phyloP scores from a whole-genome alignment of 2,888 invertebrate species.

The Mechanitis messenoides region DNA sequence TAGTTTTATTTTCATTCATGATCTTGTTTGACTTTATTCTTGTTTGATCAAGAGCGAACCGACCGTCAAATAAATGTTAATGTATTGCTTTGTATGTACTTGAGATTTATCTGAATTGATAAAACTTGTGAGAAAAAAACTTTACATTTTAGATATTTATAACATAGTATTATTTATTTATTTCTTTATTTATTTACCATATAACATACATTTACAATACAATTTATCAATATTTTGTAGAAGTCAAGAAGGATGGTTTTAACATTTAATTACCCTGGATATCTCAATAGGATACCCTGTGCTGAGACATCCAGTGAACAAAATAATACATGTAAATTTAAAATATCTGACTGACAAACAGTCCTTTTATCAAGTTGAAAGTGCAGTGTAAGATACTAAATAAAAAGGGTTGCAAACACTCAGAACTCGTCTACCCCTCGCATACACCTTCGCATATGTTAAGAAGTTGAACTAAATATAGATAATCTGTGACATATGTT shows the following conservation, averaged over 20 bases:
- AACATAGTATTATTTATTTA: too few species aligned
- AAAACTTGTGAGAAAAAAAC: background rate
- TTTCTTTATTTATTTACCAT: too few species aligned
- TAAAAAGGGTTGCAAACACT: constrained; percentile 25
- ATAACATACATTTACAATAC: too few species aligned
- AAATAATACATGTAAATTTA: too few species aligned
- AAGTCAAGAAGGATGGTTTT: too few species aligned
- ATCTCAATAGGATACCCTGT: too few species aligned
- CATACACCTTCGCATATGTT: constrained; percentile 59
- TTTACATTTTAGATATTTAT: too few species aligned
- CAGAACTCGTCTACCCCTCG: constrained; percentile 19
- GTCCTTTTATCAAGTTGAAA: background rate
- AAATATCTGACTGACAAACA: too few species aligned
- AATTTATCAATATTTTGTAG: too few species aligned
- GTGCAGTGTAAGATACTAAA: background rate
- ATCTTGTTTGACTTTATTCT: constrained; percentile 25
- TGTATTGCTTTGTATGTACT: constrained; percentile 3
- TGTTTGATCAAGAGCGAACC: constrained; percentile 10
- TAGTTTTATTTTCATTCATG: constrained; percentile 16
- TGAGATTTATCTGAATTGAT: background rate
- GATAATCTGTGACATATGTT: constrained; percentile 59
- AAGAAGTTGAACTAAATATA: constrained; percentile 61
- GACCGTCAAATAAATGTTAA: constrained; percentile 16
- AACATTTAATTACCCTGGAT: too few species aligned
- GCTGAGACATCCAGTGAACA: too few species aligned